A percentile compares a stretch with the other conserved stretches of the same genome.
These are phyloP conservation scores for Heterotilapia buettikoferi DNA, from an alignment of 2,113 vertebrate genomes.

Conservation along the genomic window DNA sequence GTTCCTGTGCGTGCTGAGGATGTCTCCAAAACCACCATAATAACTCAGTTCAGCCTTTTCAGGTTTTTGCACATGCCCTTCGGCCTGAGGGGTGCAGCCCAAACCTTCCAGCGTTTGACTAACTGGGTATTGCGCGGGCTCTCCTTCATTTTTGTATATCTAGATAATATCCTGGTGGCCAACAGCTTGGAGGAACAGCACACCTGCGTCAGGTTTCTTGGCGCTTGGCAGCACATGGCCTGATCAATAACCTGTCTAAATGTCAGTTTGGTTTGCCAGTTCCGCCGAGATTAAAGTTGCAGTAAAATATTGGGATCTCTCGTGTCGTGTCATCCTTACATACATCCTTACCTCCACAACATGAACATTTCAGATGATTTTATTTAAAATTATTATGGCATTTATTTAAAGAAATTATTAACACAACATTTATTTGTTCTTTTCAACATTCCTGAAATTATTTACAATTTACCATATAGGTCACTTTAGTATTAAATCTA, in stretches of 20 bases:
- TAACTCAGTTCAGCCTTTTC: neutral
- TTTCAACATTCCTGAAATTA: neutral
- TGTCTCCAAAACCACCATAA: neutral
- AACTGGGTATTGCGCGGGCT: rapidly evolving
- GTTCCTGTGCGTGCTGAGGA: neutral
- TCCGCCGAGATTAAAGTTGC: neutral
- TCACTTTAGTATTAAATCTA: neutral
- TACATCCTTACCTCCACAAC: neutral
- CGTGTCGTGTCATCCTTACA: neutral
- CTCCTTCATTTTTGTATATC: rapidly evolving
- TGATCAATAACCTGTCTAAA: too few relatives aligned
- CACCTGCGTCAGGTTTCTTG: rapidly evolving
- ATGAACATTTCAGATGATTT: neutral
- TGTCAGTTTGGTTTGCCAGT: too few relatives aligned
- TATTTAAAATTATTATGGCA: neutral
- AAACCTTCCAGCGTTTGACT: neutral
- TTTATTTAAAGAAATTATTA: neutral
- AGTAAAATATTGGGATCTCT: neutral
- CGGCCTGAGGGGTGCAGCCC: neutral
- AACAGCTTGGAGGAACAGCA: neutral
- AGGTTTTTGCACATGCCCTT: neutral
- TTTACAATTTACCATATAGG: neutral
- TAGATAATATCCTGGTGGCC: neutral
- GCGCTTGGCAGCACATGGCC: too few relatives aligned
- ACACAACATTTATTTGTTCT: neutral